Base-by-base conservation (phyloP, 2,113 vertebrate species). In the Stictonetta naevosa region DNA sequence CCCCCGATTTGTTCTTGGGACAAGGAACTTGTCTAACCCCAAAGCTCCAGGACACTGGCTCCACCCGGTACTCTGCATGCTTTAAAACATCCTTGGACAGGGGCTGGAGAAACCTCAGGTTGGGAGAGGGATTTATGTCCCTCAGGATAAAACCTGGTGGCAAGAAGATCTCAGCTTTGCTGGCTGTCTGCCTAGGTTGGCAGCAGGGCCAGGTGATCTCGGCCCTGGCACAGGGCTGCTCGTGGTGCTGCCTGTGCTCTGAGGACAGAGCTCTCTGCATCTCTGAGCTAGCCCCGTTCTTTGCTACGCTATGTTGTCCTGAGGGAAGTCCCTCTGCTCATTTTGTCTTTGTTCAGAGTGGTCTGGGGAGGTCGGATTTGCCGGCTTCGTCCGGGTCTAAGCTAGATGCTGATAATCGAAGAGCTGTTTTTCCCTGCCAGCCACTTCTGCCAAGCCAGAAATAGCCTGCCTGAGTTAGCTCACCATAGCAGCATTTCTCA, bases 401-500 rank as follows among this genome's bases (percentile, higher is more conserved):
- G 69, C 86, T 92, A 86, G 71, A 89, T 79, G 66, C 92, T 86
- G 88, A 74, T 77, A 93, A 92, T 52, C 66, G 78, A 75, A 75
- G 93, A 67, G 60, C 48, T 82, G 55, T 72, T 96, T 94, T 92
- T 93, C 75, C 84, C 67, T 59, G 69, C 71, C 73, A 88, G 59
- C 83, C 21, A 0, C 68, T 97, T 92, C 89, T 93, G 66, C 88
- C 38, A 71, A 91, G 87, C 83, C 87, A 95, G 95, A 96, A 97
- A 97, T 95, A 97, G 94, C 77, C 46, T 95, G 91, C 63, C 8
- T 3, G 3, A 95, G 87, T 91, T 91, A 91, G 92, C 93, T 90
- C 79, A 55, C 91, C 94, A 89, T 85, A 92, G 94, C n/a, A 10
- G 83, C 80, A 80, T 95, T 97, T 97, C 93, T 97, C 94, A 97